Conservation (phyloP, 2,888 invertebrate species). For the Halocaridina rubra region DNA sequence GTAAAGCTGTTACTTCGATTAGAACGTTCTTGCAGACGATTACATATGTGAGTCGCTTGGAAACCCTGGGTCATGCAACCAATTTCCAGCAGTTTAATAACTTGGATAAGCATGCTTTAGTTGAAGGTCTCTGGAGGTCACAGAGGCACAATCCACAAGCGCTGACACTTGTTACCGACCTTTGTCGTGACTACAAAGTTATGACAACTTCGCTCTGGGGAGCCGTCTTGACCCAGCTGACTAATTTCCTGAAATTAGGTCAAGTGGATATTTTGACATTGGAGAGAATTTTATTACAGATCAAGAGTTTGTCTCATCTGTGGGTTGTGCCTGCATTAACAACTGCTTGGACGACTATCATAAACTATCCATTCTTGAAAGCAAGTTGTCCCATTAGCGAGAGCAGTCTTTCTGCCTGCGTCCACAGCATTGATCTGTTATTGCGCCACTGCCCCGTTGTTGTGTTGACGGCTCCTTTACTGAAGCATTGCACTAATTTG, state of each 20-base stretch:
- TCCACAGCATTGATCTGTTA: constrained; percentile 41
- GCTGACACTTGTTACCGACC: constrained; percentile 53
- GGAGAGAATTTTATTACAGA: constrained; percentile 45
- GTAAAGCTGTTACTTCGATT: constrained; percentile 22
- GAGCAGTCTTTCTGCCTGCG: constrained; percentile 13
- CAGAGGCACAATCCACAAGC: constrained; percentile 58
- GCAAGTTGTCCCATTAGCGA: constrained; percentile 32
- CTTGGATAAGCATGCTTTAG: constrained; percentile 55
- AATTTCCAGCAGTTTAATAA: constrained; percentile 24
- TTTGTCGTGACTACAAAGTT: constrained; percentile 56
- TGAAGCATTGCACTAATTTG: constrained; percentile 15
- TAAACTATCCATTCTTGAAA: constrained; percentile 54
- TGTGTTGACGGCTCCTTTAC: constrained; percentile 12
- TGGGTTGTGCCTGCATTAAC: constrained; percentile 57
- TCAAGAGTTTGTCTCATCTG: constrained; percentile 52
- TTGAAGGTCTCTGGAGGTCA: constrained; percentile 59
- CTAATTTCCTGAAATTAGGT: constrained; percentile 38
- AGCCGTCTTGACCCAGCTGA: constrained; percentile 49
- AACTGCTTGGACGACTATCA: constrained; percentile 49
- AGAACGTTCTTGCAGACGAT: constrained; percentile 39
- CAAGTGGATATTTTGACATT: no score
- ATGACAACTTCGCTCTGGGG: constrained; percentile 55
- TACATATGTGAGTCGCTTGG: constrained; percentile 55
- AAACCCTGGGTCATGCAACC: constrained; percentile 45
- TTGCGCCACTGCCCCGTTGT: constrained; percentile 48